phyloP scores from a whole-genome alignment of 2,888 invertebrate genomes.

The Nephrotoma appendiculata region DNA sequence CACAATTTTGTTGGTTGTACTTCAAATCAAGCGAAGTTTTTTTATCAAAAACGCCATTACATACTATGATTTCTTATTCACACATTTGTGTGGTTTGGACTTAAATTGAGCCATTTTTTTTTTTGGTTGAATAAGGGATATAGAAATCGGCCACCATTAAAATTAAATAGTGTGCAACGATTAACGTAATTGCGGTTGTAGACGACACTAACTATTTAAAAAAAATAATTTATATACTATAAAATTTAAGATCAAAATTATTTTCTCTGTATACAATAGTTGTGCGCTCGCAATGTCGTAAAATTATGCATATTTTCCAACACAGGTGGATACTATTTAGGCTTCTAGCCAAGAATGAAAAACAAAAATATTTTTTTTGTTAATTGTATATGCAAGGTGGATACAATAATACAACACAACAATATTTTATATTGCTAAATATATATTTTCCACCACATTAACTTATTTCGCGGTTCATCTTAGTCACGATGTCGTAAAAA shows the following conservation, averaged over 20 bases:
- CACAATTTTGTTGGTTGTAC: too few relatives aligned
- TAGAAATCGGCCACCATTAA: not conserved
- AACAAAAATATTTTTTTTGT: not conserved
- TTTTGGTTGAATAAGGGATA: too few relatives aligned
- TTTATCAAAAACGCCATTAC: too few relatives aligned
- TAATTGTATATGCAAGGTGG: not conserved
- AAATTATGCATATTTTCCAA: not conserved
- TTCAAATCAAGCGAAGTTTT: too few relatives aligned
- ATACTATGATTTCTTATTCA: too few relatives aligned
- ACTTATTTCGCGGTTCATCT: not conserved
- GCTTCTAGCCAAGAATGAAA: not conserved
- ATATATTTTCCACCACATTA: not conserved
- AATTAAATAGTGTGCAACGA: not conserved
- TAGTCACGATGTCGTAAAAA: not conserved
- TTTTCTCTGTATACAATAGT: not conserved
- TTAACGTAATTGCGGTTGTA: not conserved
- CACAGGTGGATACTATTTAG: not conserved
- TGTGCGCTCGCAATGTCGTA: not conserved
- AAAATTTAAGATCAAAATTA: not conserved
- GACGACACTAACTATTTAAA: not conserved
- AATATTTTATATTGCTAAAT: not conserved
- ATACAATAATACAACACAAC: not conserved
- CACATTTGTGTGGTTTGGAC: too few relatives aligned
- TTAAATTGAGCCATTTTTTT: too few relatives aligned
- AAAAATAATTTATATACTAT: not conserved